phyloP scores from a whole-genome alignment of 1,140 invertebrate species.

The Ectropis grisescens region DNA sequence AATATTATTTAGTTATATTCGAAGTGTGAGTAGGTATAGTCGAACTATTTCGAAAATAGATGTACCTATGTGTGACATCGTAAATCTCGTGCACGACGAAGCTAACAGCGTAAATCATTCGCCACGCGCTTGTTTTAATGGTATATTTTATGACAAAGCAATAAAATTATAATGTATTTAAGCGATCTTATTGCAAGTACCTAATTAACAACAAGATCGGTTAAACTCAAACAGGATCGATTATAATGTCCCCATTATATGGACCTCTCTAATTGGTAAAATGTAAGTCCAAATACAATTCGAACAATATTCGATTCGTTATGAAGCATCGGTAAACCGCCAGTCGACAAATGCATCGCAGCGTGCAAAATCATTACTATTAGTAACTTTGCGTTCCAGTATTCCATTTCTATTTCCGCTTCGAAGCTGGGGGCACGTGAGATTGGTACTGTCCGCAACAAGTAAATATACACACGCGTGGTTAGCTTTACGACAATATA shows the following conservation, averaged over 20 bases:
- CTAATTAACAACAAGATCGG: constrained; percentile 25
- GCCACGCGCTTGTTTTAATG: constrained; percentile 38
- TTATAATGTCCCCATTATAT: no score
- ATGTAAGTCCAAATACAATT: no score
- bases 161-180: constrained; percentile 45
- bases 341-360: constrained; percentile 10
- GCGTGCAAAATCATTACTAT: constrained; percentile 12
- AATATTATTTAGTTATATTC: constrained; percentile 58
- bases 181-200: no score
- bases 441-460: no score
- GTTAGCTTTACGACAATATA: no score
- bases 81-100: constrained; percentile 59
- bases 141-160: constrained; percentile 51
- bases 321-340: constrained; percentile 9
- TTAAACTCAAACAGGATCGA: constrained; percentile 1
- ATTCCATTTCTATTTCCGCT: constrained; percentile 22
- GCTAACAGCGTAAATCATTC: constrained; percentile 54
- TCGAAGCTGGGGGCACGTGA: no score
- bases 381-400: constrained; percentile 13
- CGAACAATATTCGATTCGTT: constrained; percentile 11
- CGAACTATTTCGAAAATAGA: constrained; percentile 57
- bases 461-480: no score
- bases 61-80: constrained; percentile 32
- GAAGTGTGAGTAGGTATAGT: constrained; percentile 60
- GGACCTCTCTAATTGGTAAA: no score